Base-by-base conservation (phyloP, 2,888 invertebrate genomes). In the Polietes domitor region DNA sequence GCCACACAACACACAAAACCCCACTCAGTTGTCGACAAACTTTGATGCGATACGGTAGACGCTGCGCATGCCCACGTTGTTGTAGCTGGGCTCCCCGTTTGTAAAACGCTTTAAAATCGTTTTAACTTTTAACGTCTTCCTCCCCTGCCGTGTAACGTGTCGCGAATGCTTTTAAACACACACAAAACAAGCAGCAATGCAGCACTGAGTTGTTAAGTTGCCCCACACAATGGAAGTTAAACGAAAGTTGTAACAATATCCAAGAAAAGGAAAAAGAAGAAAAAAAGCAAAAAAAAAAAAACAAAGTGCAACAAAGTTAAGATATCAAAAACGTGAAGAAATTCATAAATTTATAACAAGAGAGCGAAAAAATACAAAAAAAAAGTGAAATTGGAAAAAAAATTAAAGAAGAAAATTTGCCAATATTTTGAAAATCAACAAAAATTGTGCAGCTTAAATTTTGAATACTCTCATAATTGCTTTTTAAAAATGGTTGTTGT, bases 401-500 rank as follows among this genome's bases (percentile, higher is more conserved):
- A n/a, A n/a, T n/a, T n/a, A n/a, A n/a, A n/a, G n/a, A n/a, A 32
- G 50, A 47, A 58, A 65, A 58, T 47, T 26, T 28, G 17, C 43
- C 19, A 43, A 47, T 1, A 43, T 9, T 71, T 53, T 17, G 15
- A 61, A 77, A 26, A 74, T 50, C 21, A 12, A 37, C 15, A 63
- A 47, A 77, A 71, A 71, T 10, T 12, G 24, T 19, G 4, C 1
- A 9, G 4, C n/a, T 37, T 37, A 37, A 37, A 37, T 37, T 50
- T 9, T 24, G 4, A 55, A 65, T 32, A n/a, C n/a, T n/a, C n/a
- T n/a, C n/a, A n/a, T n/a, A n/a, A n/a, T n/a, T n/a, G n/a, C n/a
- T n/a, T n/a, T n/a, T n/a, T n/a, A n/a, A n/a, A n/a, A n/a, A 90
- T 91, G 90, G 91, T 90, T 81, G 87, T 92, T 17, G 87, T 89